Evolutionary conservation across 1,140 invertebrate genomes (phyloP).

Genomic region (Anoplophora glabripennis): DNA sequence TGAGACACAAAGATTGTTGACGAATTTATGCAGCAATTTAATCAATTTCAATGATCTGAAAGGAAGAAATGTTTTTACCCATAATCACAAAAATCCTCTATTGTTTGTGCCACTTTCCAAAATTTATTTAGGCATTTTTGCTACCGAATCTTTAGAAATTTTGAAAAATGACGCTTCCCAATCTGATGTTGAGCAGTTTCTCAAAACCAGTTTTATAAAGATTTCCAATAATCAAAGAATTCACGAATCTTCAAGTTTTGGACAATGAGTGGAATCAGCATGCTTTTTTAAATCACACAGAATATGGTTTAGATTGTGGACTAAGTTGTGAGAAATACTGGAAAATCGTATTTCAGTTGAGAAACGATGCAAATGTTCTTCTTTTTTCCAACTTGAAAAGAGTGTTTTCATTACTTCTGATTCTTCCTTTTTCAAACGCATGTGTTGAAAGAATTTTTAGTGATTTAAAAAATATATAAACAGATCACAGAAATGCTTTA

Average conservation of each 20-base stretch:
- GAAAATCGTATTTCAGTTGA: neutral
- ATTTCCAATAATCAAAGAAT: constrained; percentile 12
- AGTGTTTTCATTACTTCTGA: no score
- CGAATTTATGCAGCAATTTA: constrained; percentile 13
- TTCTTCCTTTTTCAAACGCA: no score
- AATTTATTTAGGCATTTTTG: constrained; percentile 17
- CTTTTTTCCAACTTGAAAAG: no score
- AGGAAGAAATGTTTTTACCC: constrained; percentile 15
- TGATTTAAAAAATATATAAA: no score
- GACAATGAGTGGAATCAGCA: constrained; percentile 16
- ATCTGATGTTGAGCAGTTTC: constrained; percentile 2
- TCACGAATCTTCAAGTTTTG: constrained; percentile 4
- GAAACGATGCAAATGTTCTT: no score
- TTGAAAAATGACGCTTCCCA: constrained; percentile 1
- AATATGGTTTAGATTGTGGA: neutral
- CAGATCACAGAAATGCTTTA: no score
- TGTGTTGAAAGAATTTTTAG: no score
- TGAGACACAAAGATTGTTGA: constrained; percentile 25
- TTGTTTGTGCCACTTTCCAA: constrained; percentile 10
- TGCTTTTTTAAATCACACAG: constrained; percentile 5
- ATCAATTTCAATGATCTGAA: constrained; percentile 8
- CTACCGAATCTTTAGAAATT: neutral
- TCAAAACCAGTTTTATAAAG: neutral
- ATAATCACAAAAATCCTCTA: constrained; percentile 12
- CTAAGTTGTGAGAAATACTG: constrained; percentile 4